Percentiles rank a stretch among this genome's conserved stretches.
These are phyloP conservation scores for Eristalinus aeneus DNA, from an alignment of 2,888 invertebrate genomes.

Conservation along the genomic window DNA sequence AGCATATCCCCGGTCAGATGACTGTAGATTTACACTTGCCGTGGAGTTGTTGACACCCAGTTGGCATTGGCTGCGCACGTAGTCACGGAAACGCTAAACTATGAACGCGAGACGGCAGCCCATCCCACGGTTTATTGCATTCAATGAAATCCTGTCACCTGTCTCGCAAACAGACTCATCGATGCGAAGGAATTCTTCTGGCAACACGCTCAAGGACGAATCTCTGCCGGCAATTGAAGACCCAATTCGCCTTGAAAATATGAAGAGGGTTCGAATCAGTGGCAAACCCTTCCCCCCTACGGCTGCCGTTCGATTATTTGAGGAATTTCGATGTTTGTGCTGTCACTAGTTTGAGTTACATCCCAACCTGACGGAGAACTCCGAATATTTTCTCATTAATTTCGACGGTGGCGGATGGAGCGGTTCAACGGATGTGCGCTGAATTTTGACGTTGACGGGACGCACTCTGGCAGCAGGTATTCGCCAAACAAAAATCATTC, in stretches of 20 bases:
- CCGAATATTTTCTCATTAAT: slow-evolving; percentile 44
- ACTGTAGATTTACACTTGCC: slow-evolving; percentile 46
- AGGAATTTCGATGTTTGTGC: slow-evolving; percentile 37
- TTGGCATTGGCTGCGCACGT: slow-evolving; percentile 37
- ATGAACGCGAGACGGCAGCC: background rate
- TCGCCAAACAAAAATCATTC: slow-evolving; percentile 10
- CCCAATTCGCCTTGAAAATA: background rate
- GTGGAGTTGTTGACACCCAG: slow-evolving; percentile 29
- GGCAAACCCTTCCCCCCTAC: background rate
- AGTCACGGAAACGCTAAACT: slow-evolving; percentile 12
- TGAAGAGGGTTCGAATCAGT: slow-evolving; percentile 2
- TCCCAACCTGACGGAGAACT: background rate
- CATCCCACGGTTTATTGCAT: background rate
- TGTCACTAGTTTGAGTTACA: background rate
- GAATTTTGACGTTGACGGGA: too few species aligned
- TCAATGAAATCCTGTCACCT: slow-evolving; percentile 5
- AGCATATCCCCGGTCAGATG: slow-evolving; percentile 37
- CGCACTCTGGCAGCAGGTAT: too few species aligned
- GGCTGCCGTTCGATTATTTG: slow-evolving; percentile 21
- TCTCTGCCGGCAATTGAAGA: slow-evolving; percentile 14
- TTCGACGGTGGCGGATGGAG: background rate
- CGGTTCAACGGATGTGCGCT: slow-evolving; percentile 1
- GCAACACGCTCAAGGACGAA: slow-evolving; percentile 34
- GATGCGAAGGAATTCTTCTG: background rate
- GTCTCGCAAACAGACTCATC: background rate